phyloP scores from a whole-genome alignment of 2,797 vertebrate species.

The Sebastes wilsoni region DNA sequence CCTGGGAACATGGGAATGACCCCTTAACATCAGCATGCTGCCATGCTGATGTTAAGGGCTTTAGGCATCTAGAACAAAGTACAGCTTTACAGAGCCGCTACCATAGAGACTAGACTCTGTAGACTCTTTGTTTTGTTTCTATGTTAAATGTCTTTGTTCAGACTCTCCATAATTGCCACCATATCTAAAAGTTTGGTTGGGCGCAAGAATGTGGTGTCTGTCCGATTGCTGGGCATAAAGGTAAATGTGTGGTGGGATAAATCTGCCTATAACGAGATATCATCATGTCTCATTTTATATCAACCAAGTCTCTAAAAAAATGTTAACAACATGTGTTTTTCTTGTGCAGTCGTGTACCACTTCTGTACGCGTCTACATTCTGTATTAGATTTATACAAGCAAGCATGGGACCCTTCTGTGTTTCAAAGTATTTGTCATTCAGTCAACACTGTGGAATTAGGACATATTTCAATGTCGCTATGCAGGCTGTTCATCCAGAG shows the following conservation, averaged over 20 bases:
- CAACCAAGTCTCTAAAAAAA: not conserved
- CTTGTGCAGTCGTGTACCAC: not conserved
- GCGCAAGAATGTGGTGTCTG: not conserved
- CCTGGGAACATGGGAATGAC: not conserved
- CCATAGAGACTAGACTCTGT: too few species aligned
- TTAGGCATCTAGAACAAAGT: not conserved
- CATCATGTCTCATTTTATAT: not conserved
- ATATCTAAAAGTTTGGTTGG: not conserved
- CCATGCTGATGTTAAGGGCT: not conserved
- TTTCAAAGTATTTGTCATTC: slow-evolving; percentile 8
- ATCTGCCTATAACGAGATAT: not conserved
- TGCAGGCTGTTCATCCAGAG: slow-evolving; percentile 14
- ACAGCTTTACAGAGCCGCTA: not conserved
- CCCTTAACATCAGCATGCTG: not conserved
- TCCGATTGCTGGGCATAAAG: not conserved
- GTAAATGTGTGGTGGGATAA: not conserved
- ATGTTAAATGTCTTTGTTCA: slow-evolving; percentile 7
- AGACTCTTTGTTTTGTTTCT: not conserved
- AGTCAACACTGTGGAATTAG: not conserved
- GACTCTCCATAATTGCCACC: not conserved
- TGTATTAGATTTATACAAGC: not conserved
- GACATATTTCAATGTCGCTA: slow-evolving; percentile 14
- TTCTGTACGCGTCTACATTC: not conserved
- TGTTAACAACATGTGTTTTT: not conserved
- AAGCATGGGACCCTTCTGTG: not conserved